Evolutionary conservation across 2,888 invertebrate genomes (phyloP).

Genomic region (Drosophila kanekoi): DNA sequence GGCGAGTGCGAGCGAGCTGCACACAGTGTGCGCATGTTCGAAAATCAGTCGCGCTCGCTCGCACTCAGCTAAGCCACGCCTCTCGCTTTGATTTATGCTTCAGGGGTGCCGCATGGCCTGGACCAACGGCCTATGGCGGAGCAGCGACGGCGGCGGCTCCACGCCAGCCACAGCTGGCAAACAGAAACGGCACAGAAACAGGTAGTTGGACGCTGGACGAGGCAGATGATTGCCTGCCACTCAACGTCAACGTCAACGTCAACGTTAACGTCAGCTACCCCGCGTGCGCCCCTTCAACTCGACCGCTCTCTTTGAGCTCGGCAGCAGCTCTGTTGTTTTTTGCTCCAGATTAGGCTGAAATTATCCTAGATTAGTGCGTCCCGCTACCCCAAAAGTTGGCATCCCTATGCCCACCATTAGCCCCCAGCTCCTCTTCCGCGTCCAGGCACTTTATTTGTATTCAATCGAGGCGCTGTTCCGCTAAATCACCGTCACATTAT

Average conservation of each 20-base stretch:
- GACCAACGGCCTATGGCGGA: constrained; percentile 71
- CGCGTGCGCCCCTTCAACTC: constrained; percentile 10
- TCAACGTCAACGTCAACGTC: constrained; percentile 57
- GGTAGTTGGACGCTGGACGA: constrained; percentile 75
- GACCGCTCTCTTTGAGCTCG: constrained; percentile 7
- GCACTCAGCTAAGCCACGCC: constrained; percentile 72
- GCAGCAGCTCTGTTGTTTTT: constrained; percentile 44
- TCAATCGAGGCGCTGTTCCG: constrained; percentile 82
- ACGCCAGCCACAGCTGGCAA: constrained; percentile 47
- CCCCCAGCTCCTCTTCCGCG: constrained; percentile 16
- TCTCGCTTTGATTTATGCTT: constrained; percentile 73
- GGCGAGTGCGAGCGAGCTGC: constrained; percentile 50
- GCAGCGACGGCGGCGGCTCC: constrained; percentile 44
- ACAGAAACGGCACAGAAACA: constrained; percentile 74
- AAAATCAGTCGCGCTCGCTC: constrained; percentile 47
- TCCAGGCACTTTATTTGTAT: constrained; percentile 81
- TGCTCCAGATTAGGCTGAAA: constrained; percentile 81
- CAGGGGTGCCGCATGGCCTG: constrained; percentile 72
- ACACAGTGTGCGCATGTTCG: constrained; percentile 56
- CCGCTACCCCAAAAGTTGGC: constrained; percentile 30
- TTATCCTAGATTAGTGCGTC: constrained; percentile 81
- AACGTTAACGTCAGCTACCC: constrained; percentile 25
- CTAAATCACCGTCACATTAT: constrained; percentile 84
- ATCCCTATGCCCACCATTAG: constrained; percentile 13
- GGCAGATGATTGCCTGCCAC: constrained; percentile 69